A percentile compares a stretch with the other conserved stretches of the same genome.
phyloP scores from a whole-genome alignment of 2,888 invertebrate genomes.

The Lutraria lutraria region DNA sequence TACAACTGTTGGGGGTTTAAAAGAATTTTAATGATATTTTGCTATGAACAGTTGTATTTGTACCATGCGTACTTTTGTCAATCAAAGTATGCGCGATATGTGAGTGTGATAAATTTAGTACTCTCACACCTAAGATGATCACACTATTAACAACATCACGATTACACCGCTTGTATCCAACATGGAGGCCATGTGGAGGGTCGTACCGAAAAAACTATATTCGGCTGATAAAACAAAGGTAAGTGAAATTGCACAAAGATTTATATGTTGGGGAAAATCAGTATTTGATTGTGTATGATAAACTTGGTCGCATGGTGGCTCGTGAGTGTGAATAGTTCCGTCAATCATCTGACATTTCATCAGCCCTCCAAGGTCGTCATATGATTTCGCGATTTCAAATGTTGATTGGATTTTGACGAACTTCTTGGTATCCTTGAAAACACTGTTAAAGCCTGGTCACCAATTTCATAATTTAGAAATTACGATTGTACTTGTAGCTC shows the following conservation, averaged over 20 bases:
- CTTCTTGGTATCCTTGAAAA: background rate
- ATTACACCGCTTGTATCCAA: slow-evolving; percentile 5
- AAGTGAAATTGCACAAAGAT: background rate
- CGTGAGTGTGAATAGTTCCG: background rate
- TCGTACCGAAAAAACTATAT: slow-evolving; percentile 26
- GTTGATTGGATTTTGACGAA: background rate
- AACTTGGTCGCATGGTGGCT: background rate
- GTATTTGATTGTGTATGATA: background rate
- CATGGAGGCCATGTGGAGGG: slow-evolving; percentile 51
- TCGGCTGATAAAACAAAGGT: slow-evolving; percentile 37
- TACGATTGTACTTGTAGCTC: background rate
- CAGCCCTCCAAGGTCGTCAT: background rate
- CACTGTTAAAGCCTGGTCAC: background rate
- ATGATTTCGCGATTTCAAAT: slow-evolving; percentile 21
- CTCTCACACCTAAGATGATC: background rate
- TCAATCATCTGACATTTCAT: background rate
- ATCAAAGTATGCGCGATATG: too few relatives aligned
- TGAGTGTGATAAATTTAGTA: background rate
- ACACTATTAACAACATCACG: background rate
- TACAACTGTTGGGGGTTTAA: too few relatives aligned
- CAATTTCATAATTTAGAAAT: background rate
- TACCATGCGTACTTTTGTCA: too few relatives aligned
- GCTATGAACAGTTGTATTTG: too few relatives aligned
- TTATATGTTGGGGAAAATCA: background rate
- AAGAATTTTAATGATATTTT: too few relatives aligned